Evolutionary conservation across 1,140 invertebrate genomes (phyloP).

Genomic region (Scaptomyza hsui): DNA sequence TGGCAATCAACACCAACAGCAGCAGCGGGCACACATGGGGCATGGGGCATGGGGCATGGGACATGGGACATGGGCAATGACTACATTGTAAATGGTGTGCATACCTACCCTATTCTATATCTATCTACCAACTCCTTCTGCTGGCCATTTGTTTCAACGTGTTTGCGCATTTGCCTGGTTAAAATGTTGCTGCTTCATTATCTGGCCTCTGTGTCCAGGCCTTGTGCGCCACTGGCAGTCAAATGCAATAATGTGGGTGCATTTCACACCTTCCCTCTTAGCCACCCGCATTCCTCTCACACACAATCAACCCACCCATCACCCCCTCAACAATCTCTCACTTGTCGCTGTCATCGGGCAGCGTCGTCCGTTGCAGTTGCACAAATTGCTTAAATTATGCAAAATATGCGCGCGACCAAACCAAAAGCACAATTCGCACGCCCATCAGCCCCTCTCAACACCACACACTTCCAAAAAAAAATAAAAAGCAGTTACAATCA

Average conservation of each 20-base stretch:
- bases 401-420: constrained; percentile 78
- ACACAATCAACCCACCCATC: neutral
- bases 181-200: constrained; percentile 82
- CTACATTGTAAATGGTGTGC: neutral
- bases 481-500: neutral
- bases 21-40: neutral
- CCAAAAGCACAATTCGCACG: constrained; percentile 51
- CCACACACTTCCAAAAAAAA: neutral
- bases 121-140: neutral
- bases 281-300: neutral
- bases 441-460: neutral
- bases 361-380: constrained; percentile 58
- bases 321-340: constrained; percentile 15
- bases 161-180: constrained; percentile 75
- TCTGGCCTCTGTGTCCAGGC: constrained; percentile 61
- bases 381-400: constrained; percentile 82
- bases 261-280: constrained; percentile 44
- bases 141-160: constrained; percentile 8
- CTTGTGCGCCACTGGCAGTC: constrained; percentile 3
- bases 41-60: too few relatives aligned
- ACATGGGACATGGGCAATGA: neutral
- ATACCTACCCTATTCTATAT: neutral
- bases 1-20: constrained; percentile 70
- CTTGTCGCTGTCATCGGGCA: constrained; percentile 38
- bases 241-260: constrained; percentile 65